Base-by-base conservation (phyloP, 2,888 invertebrate species). In the Chironomus riparius region DNA sequence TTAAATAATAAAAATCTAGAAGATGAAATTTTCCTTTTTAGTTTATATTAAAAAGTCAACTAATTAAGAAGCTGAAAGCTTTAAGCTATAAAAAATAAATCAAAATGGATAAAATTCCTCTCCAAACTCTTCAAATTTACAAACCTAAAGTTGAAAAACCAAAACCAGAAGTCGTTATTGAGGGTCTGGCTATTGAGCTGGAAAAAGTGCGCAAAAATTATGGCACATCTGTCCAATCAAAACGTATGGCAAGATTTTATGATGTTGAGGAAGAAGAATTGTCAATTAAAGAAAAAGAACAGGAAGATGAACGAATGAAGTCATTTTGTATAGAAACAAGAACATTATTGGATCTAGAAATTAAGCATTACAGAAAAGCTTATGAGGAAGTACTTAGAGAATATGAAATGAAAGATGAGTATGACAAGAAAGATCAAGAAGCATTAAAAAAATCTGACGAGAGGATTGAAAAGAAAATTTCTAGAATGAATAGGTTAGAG, bases 371-470 rank as follows among this genome's bases (percentile, higher is more conserved):
- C 48, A 21, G 21, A 24, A 71, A 22, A 24, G 71, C 22, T 22
- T 71, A 24, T 48, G 48, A 71, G n/a, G 12, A 22, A 12, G 13
- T 24, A 12, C n/a, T 71, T 13, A 50, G 5, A 22, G 50, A 71
- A n/a, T 71, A 50, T 24, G 28, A 15, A 12, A 50, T 22, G 7
- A 24, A 48, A n/a, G n/a, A 71, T 22, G 50, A 24, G 7, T 24
- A 24, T 6, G 22, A 56, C n/a, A 28, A 24, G 12, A 50, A 71
- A 56, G 56, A 71, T 71, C 71, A 71, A 56, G 70, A 47, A 22
- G 50, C 28, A 48, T n/a, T 71, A 13, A 24, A 13, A 28, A 56
- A 50, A 56, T 71, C 71, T 24, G 71, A 71, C n/a, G 71, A 56
- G 3, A 24, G 12, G 3, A 21, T 71, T 15, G 24, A 71, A n/a